Evolutionary conservation across 2,113 vertebrate genomes (phyloP), one percentile per base, ranked within the genome.

Genomic region (Delphinus delphis): DNA sequence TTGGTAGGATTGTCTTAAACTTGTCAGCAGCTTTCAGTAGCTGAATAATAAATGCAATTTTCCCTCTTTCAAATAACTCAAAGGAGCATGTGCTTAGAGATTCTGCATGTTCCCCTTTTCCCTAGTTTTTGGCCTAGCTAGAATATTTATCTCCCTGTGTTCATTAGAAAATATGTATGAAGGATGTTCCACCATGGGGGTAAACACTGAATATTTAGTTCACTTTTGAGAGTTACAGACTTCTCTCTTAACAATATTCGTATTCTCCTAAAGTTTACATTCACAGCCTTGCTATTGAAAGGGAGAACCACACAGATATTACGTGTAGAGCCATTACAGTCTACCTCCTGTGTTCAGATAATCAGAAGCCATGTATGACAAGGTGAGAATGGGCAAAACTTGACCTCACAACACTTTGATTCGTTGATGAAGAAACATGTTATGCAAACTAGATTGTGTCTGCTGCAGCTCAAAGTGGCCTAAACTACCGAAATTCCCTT

Each of bases 1-100:
- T 79, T 91, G 38, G 65, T 65, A 96, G 41, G 31, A 63, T 79
- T 13, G 12, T 93, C 36, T 65, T 87, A 41, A 76, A 44, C 7
- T 53, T 94, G 12, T 53, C 44, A 83, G 26, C 12, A 80, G 8
- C 10, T 87, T 84, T 95, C 62, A 88, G 33, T 12, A 44, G 20
- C 12, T 92, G 76, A 93, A 65, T 92, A 79, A 82, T 77, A 90
- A 94, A 80, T 77, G 33, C 71, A 83, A 33, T 17, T 84, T 76
- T 88, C 31, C 15, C 10, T 83, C 44, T 90, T 73, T 41, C 65
- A 26, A 92, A 38, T 90, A 77, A 65, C 55, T 58, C 21, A 68
- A 36, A 63, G 33, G 13, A 89, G 1, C 20, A 53, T 23, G 10
- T 25, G 17, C 55, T 82, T 73, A 88, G 47, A 83, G 21, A 73